Base-by-base conservation (phyloP, 1,140 invertebrate species). In the Plutomurus gul region DNA sequence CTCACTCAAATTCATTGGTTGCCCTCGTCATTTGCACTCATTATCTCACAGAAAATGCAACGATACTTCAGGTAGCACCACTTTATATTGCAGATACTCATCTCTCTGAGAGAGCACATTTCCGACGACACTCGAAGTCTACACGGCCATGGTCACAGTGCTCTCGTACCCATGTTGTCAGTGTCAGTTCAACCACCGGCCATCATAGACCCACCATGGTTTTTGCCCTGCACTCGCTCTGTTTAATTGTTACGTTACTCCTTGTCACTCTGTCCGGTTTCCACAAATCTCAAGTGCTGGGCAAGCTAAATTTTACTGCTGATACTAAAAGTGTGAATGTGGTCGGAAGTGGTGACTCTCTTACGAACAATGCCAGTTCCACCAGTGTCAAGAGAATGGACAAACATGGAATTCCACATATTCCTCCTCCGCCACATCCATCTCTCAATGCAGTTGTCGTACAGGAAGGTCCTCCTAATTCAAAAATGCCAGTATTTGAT, bases 401-500 rank as follows among this genome's bases (percentile, higher is more conserved):
- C 36, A 65, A 65, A 11, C 30, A n/a, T n/a, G n/a, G n/a, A n/a
- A n/a, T n/a, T n/a, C n/a, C n/a, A n/a, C n/a, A 65, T 16, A 22
- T 51, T 51, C 47, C 47, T 25, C 47, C 47, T 51, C 47, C 47
- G 18, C 27, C 27, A 36, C 25, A 33, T 65, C 56, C 56, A 33
- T 37, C 36, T 39, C 70, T 37, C 3, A 39, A 39, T 18, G 25
- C 22, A 25, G 36, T 72, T 20, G 40, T 40, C 20, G 25, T 72
- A 11, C 60, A 46, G 39, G 60, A 71, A 20, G 36, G 30, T 27
- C 13, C 16, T 16, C 37, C n/a, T 46, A 8, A 71, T 22, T 72
- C 70, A 72, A 72, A 72, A 40, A 39, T 72, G 10, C 70, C 70
- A 20, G 70, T 39, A 8, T 81, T 81, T 49, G 80, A 81, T 47